Percentiles rank a stretch among this genome's conserved stretches.
These are phyloP conservation scores for Polypedilum pembai DNA, from an alignment of 1,140 invertebrate genomes.

Conservation along the genomic window DNA sequence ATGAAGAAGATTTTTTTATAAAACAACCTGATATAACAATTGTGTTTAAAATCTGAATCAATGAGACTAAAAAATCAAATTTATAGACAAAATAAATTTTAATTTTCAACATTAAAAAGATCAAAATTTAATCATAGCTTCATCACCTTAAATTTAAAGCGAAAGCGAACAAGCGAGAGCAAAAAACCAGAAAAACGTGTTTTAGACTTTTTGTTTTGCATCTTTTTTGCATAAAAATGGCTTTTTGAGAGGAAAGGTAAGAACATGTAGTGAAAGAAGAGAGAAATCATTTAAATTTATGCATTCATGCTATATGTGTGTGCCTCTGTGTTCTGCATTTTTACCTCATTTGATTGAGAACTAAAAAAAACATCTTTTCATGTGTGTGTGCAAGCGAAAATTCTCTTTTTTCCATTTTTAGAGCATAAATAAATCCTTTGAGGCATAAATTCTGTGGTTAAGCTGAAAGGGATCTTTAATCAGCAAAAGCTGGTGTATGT, in stretches of 20 bases:
- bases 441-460: slow-evolving; percentile 17
- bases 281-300: slow-evolving; percentile 20
- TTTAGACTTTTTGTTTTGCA: not conserved
- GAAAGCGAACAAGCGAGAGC: not conserved
- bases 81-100: no score
- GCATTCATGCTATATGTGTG: not conserved
- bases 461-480: slow-evolving; percentile 17
- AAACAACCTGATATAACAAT: no score
- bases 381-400: not conserved
- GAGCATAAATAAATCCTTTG: slow-evolving; percentile 18
- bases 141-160: no score
- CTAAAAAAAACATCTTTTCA: not conserved
- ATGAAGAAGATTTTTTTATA: no score
- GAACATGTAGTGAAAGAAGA: not conserved
- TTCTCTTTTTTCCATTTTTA: not conserved
- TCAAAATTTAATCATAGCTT: no score
- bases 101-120: no score
- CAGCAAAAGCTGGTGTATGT: slow-evolving; percentile 4
- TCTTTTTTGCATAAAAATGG: slow-evolving; percentile 18
- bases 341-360: not conserved
- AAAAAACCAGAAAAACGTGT: slow-evolving; percentile 17
- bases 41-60: no score
- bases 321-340: not conserved
- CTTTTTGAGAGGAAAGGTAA: not conserved
- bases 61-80: no score